Base-by-base conservation (phyloP, 2,797 vertebrate genomes). In the Gorsachius magnificus region DNA sequence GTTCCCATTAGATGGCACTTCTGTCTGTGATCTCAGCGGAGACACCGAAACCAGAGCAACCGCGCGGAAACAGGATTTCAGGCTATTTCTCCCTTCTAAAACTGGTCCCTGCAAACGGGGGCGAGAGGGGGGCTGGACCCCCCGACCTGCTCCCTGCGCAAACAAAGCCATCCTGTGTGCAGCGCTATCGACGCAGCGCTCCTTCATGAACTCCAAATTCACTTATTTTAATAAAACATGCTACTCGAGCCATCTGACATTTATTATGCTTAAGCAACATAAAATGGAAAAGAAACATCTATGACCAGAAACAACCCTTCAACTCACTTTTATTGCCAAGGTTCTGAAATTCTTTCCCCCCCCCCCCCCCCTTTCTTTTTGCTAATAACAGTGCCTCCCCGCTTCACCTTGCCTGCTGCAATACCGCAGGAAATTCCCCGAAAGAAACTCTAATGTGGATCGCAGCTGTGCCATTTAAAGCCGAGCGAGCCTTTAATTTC, bases 281-380 rank as follows among this genome's bases (percentile, higher is more conserved):
- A 96, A 97, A 96, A 95, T 94, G 78, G 85, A 87, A 93, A 94
- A 90, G 90, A 95, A 96, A 83, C 57, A 91, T 93, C 95, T 93
- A 70, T n/a, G 95, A 92, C 87, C 90, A 97, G 94, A 74, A 94
- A 95, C 86, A 94, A 95, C 80, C 85, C 93, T 76, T 91, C 80
- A 58, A 33, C 53, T 84, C 85, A 9, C 81, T 95, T 94, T 95
- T 93, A 95, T 84, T 95, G 95, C 91, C 94, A 95, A 89, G 63
- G 83, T 13, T 78, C 91, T 90, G 85, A 95, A 95, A 86, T 63
- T 20, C 4, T 25, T 38, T 36, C 14, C 41, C 41, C 41, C 41
- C 41, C 41, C 6, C 10, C 12, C 10, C 1, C 1, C 5, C 9
- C 19, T 66, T 89, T 75, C n/a, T 82, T 68, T 75, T 79, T 48